These are phyloP conservation scores for Pangasianodon gigas DNA, from an alignment of 2,113 vertebrate species.

Conservation along the genomic window DNA sequence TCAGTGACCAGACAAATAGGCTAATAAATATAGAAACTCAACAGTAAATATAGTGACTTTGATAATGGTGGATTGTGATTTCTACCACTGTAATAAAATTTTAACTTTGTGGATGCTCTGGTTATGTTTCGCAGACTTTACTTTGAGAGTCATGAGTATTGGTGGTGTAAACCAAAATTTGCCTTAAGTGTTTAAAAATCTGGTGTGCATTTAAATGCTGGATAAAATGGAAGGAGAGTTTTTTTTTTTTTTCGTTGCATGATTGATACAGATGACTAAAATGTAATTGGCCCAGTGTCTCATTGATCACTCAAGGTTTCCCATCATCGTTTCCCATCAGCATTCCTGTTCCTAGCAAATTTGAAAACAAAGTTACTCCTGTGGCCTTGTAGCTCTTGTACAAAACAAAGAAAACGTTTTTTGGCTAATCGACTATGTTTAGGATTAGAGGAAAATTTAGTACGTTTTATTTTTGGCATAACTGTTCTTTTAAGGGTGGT, in stretches of 20 bases:
- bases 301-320: no score
- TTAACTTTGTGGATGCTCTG: no score
- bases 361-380: neutral
- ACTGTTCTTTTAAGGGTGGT: neutral
- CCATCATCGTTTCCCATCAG: no score
- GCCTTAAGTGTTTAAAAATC: neutral
- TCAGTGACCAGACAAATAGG: neutral
- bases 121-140: neutral
- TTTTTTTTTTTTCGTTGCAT: neutral
- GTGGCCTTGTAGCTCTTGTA: neutral
- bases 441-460: neutral
- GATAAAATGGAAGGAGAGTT: neutral
- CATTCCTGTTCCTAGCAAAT: neutral
- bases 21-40: neutral
- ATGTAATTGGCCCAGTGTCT: neutral
- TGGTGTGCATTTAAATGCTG: neutral
- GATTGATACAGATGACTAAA: neutral
- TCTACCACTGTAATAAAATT: neutral
- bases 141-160: neutral
- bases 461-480: neutral
- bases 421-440: neutral
- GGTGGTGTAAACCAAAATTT: neutral
- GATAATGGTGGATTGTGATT: neutral
- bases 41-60: neutral
- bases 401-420: neutral